Conservation (phyloP, 2,113 vertebrate species). For the Brienomyrus longianalis region DNA sequence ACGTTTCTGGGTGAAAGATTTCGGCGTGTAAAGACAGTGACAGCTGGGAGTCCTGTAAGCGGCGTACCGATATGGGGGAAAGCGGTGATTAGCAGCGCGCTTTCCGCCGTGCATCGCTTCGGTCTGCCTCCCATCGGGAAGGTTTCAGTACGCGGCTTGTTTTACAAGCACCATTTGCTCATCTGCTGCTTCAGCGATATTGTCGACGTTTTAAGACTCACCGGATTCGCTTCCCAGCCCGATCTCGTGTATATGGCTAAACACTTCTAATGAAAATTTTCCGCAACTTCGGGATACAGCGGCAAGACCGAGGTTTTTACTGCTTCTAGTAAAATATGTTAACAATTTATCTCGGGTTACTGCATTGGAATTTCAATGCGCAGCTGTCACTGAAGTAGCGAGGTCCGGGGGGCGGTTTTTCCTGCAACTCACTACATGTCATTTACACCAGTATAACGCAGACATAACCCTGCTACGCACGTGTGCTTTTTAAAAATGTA, state of each 20-base stretch:
- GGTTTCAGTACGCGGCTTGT: not conserved
- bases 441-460: not conserved
- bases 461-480: not conserved
- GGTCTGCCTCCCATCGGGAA: not conserved
- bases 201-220: not conserved
- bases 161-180: not conserved
- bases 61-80: not conserved
- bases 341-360: not conserved
- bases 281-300: not conserved
- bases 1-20: not conserved
- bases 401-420: not conserved
- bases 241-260: not conserved
- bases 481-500: not conserved
- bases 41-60: not conserved
- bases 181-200: not conserved
- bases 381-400: conserved; percentile 7
- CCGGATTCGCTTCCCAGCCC: no score
- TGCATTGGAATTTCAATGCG: conserved; percentile 15
- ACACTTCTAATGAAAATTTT: not conserved
- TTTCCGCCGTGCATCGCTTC: not conserved
- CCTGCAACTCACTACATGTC: not conserved
- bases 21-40: not conserved
- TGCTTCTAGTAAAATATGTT: not conserved
- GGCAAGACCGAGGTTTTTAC: not conserved
- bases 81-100: not conserved